Conservation (phyloP, 2,797 vertebrate species). For the Perodicticus potto region DNA sequence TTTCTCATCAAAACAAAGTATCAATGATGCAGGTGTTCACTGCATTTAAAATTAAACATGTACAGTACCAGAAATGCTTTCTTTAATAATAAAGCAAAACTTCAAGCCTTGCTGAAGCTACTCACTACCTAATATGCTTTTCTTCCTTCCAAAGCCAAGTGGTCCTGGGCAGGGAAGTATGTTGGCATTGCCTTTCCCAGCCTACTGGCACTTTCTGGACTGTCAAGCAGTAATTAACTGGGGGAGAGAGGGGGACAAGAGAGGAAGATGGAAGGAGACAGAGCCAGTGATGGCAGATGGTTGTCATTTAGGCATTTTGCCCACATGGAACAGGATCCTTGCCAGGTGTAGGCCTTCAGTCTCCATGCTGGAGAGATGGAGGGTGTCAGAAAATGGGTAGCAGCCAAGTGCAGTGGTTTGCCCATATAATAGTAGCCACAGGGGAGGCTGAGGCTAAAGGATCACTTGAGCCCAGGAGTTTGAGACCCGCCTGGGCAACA, state of each 20-base stretch:
- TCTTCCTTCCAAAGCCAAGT: neutral
- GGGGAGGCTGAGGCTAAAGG: neutral
- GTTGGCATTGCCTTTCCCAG: slow-evolving; percentile 33
- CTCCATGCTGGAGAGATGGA: neutral
- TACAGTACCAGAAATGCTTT: neutral
- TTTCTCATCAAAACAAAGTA: neutral
- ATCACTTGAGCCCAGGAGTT: neutral
- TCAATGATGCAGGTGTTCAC: neutral
- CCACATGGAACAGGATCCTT: neutral
- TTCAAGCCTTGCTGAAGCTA: neutral
- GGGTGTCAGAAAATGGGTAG: neutral
- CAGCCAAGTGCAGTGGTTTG: neutral
- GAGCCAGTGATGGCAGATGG: slow-evolving; percentile 30
- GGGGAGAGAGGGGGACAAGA: neutral
- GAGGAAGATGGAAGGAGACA: neutral
- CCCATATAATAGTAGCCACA: neutral
- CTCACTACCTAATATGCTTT: neutral
- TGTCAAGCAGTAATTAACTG: slow-evolving; percentile 49
- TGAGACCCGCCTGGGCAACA: neutral
- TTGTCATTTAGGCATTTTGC: slow-evolving; percentile 31
- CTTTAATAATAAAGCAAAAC: slow-evolving; percentile 11
- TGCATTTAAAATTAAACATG: neutral
- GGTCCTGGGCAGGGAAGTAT: neutral
- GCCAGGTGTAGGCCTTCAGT: slow-evolving; percentile 10
- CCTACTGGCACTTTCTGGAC: neutral